Evolutionary conservation across 2,113 vertebrate genomes (phyloP), one percentile per base, ranked within the genome.

Genomic region (Pluvianellus socialis): DNA sequence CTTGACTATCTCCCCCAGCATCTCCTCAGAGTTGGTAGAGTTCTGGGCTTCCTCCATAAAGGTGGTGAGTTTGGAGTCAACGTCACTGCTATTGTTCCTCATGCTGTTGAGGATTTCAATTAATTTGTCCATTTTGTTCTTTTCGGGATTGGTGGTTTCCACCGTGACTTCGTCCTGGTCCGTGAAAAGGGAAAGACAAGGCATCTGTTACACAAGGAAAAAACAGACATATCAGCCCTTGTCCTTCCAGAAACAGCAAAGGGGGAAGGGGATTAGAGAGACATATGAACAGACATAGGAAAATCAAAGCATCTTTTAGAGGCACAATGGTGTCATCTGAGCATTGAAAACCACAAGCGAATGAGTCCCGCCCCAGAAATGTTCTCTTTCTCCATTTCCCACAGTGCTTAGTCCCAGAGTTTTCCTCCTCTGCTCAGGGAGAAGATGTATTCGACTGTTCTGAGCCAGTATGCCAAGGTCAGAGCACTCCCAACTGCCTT

Each of bases 21-120:
- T 98, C 91, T 99, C 99, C 98, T 99, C 99, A 0, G 98, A 99
- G 94, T 98, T 99, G 35, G 99, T 98, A 0, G 99, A 99, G 96
- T 98, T 98, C 98, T 99, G 99, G 4, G 99, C 99, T 94, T 99
- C 99, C 97, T 99, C 99, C 99, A 99, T 99, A 98, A 99, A 99
- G 20, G 98, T 99, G 92, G 98, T 98, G 79, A 99, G 99, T 97
- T 99, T 99, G 94, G 98, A 94, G 44, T 99, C 99, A 96, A 99
- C 99, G 0, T 99, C 99, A 3, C 98, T 99, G 98, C 99, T 99
- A 98, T 99, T 99, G 97, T 99, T 99, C 61, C 99, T 97, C 99
- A 99, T 99, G 98, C 98, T 99, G 98, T 99, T 99, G 90, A 99
- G 98, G 49, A 99, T 99, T 92, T 99, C 99, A 65, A 99, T 98